Evolutionary conservation across 2,797 vertebrate genomes (phyloP).

Genomic region (Pseudomugil gertrudae): DNA sequence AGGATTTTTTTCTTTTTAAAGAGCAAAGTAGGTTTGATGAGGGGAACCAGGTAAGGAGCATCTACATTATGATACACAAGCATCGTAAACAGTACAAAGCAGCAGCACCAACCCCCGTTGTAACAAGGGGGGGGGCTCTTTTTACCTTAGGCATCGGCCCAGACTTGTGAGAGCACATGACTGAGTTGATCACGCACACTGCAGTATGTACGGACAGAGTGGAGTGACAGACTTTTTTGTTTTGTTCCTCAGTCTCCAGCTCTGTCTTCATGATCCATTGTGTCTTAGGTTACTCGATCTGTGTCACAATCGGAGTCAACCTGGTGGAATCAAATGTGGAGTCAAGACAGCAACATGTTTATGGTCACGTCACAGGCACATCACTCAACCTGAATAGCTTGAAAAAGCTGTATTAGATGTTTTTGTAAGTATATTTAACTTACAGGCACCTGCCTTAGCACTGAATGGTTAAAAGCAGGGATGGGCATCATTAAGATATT

Average conservation of each 20-base stretch:
- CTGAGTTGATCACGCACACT: constrained; percentile 76
- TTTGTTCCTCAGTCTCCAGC: constrained; percentile 75
- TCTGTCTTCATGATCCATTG: constrained; percentile 73
- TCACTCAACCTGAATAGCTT: constrained; percentile 63
- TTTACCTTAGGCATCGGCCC: constrained; percentile 85
- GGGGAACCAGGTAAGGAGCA: constrained; percentile 58
- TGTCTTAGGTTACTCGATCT: constrained; percentile 81
- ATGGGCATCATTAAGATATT: constrained; percentile 17
- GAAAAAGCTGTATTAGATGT: constrained; percentile 39
- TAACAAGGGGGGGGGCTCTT: constrained; percentile 77
- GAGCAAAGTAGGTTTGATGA: constrained; percentile 40
- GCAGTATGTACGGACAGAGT: constrained; percentile 78
- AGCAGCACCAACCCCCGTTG: constrained; percentile 70
- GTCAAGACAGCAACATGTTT: constrained; percentile 84
- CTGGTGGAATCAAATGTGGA: constrained; percentile 87
- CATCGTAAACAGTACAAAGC: constrained; percentile 78
- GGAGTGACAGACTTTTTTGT: constrained; percentile 77
- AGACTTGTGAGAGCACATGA: constrained; percentile 78
- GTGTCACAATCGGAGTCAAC: constrained; percentile 85
- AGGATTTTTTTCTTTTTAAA: constrained; percentile 28
- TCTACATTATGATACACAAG: constrained; percentile 71
- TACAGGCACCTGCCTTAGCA: constrained; percentile 27
- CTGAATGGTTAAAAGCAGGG: constrained; percentile 17
- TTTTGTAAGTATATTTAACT: constrained; percentile 33
- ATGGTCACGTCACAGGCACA: constrained; percentile 78